These are phyloP conservation scores for Crioceris asparagi DNA, from an alignment of 2,888 invertebrate species.

Conservation along the genomic window DNA sequence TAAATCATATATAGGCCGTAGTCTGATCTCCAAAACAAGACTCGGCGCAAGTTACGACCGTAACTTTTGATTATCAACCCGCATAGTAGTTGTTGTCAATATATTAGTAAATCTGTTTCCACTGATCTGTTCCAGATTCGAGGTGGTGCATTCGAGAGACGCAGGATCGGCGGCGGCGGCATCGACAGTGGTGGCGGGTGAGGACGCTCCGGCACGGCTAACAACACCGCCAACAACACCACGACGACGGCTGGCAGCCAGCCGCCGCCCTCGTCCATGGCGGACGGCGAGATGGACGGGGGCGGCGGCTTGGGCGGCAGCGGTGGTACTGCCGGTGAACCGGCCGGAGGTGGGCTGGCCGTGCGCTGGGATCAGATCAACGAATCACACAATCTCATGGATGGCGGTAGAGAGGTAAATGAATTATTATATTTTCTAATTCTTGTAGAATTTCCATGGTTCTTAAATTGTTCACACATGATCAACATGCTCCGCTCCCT, in stretches of 20 bases:
- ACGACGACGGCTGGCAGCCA: background rate
- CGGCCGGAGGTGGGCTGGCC: background rate
- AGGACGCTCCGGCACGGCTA: constrained; percentile 2
- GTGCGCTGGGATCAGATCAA: constrained; percentile 3
- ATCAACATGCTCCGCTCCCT: background rate
- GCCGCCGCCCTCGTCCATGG: background rate
- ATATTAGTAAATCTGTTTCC: too few relatives aligned
- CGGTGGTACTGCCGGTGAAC: background rate
- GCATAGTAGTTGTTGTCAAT: too few relatives aligned
- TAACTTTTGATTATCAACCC: too few relatives aligned
- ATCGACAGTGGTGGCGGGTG: constrained; percentile 12
- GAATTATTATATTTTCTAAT: too few relatives aligned
- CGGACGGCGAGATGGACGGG: background rate
- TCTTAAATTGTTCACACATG: too few relatives aligned
- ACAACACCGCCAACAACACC: constrained; percentile 7
- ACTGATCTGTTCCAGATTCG: too few relatives aligned
- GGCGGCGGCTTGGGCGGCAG: background rate
- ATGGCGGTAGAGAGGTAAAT: constrained; percentile 7
- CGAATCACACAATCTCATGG: background rate
- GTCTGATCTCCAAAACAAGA: too few relatives aligned
- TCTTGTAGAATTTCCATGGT: too few relatives aligned
- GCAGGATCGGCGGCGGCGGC: constrained; percentile 24
- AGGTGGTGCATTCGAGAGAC: background rate
- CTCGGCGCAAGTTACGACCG: too few relatives aligned
- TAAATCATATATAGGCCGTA: too few relatives aligned